Conservation (phyloP, 2,113 vertebrate species). For the Parotia lawesii region DNA sequence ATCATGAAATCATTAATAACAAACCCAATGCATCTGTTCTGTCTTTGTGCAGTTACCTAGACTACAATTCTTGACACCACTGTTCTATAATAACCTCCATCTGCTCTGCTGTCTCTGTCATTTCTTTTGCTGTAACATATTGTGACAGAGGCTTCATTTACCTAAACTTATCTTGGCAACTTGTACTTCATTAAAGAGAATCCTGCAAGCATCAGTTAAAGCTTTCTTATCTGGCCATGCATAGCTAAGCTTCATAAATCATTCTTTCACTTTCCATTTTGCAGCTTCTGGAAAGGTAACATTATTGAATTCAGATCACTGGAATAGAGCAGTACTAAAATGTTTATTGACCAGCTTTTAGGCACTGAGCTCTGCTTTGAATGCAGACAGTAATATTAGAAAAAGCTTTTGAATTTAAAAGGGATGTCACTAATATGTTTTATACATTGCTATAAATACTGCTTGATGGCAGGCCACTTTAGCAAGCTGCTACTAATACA, state of each 20-base stretch:
- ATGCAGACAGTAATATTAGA: conserved; percentile 65
- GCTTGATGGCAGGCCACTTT: conserved; percentile 26
- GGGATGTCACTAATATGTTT: conserved; percentile 54
- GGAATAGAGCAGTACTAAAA: conserved; percentile 72
- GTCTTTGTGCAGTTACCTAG: conserved; percentile 73
- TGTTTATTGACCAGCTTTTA: conserved; percentile 77
- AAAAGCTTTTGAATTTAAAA: conserved; percentile 67
- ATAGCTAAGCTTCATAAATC: conserved; percentile 80
- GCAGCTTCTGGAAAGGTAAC: conserved; percentile 72
- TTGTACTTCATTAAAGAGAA: conserved; percentile 81
- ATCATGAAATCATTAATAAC: conserved; percentile 71
- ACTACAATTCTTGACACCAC: conserved; percentile 70
- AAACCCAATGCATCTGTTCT: conserved; percentile 68
- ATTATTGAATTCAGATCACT: conserved; percentile 79
- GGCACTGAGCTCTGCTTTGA: conserved; percentile 56
- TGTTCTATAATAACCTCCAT: conserved; percentile 76
- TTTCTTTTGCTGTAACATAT: conserved; percentile 74
- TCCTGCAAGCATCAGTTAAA: conserved; percentile 78
- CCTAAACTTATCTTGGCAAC: conserved; percentile 80
- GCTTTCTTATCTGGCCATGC: conserved; percentile 76
- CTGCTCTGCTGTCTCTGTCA: conserved; percentile 74
- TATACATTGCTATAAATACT: conserved; percentile 60
- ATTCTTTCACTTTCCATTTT: conserved; percentile 78
- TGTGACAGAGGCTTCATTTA: conserved; percentile 80
- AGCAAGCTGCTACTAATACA: conserved; percentile 38